Evolutionary conservation across 1,140 invertebrate species (phyloP).

Genomic region (Phenacoccus solenopsis): DNA sequence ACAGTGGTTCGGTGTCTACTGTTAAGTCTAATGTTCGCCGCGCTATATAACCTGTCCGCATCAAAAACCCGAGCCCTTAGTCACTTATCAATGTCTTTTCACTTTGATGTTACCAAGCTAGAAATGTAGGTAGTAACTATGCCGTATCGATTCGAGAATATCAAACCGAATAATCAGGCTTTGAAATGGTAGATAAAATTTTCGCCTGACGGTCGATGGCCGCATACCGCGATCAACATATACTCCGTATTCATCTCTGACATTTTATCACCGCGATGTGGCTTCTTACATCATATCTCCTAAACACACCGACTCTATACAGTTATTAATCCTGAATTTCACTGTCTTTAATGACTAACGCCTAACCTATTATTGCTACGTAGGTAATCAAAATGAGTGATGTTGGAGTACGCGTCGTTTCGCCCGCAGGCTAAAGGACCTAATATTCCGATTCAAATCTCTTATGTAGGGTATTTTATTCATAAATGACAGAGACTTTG

Average conservation of each 20-base stretch:
- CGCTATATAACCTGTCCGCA: background rate
- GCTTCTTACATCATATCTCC: background rate
- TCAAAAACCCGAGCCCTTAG: background rate
- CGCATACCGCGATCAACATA: constrained; percentile 1
- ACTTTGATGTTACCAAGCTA: background rate
- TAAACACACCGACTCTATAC: background rate
- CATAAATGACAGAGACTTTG: too few relatives aligned
- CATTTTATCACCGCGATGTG: background rate
- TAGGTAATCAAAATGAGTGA: background rate
- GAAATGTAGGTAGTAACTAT: background rate
- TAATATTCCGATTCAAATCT: background rate
- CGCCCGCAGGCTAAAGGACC: background rate
- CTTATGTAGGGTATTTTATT: too few relatives aligned
- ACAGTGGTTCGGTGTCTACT: background rate
- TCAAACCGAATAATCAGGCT: background rate
- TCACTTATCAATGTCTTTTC: constrained; percentile 2
- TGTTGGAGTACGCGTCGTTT: background rate
- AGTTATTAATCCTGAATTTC: background rate
- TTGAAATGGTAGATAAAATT: background rate
- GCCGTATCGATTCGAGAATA: background rate
- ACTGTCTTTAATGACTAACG: background rate
- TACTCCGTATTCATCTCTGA: background rate
- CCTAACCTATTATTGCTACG: background rate
- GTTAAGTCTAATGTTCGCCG: background rate
- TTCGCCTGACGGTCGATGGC: background rate